Evolutionary conservation across 2,888 invertebrate species (phyloP).

Genomic region (Polymixis lichenea): DNA sequence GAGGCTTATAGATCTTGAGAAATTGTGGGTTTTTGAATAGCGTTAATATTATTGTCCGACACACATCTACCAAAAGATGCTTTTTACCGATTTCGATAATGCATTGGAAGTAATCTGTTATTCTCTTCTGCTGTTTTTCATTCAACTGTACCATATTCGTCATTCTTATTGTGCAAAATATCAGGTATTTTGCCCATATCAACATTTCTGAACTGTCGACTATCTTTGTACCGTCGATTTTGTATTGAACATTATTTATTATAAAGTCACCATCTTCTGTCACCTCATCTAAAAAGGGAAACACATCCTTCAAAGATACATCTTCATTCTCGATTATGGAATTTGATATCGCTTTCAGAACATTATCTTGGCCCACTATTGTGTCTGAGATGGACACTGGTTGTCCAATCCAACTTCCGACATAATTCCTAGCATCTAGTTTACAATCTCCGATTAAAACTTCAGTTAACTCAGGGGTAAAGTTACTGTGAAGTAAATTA

Average conservation of each 20-base stretch:
- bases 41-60: constrained; percentile 77
- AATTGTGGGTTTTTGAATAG: constrained; percentile 84
- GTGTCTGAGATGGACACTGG: constrained; percentile 78
- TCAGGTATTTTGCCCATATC: constrained; percentile 85
- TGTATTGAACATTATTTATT: constrained; percentile 72
- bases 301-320: constrained; percentile 77
- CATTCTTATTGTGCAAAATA: constrained; percentile 82
- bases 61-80: constrained; percentile 77
- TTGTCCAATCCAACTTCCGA: constrained; percentile 86
- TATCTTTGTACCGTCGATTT: constrained; percentile 69
- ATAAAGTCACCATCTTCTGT: constrained; percentile 73
- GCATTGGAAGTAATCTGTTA: constrained; percentile 77
- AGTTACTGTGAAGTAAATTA: constrained; percentile 92
- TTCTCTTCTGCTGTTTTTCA: constrained; percentile 74
- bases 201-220: constrained; percentile 82
- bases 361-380: constrained; percentile 74
- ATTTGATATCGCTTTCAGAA: constrained; percentile 83
- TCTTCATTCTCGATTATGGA: constrained; percentile 81
- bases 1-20: constrained; percentile 82
- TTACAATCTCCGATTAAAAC: constrained; percentile 87
- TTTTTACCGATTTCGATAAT: constrained; percentile 79
- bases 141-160: constrained; percentile 78
- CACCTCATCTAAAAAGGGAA: constrained; percentile 75
- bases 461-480: constrained; percentile 87
- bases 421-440: constrained; percentile 86